Conservation (phyloP, 2,888 invertebrate species). For the Eupithecia insigniata region DNA sequence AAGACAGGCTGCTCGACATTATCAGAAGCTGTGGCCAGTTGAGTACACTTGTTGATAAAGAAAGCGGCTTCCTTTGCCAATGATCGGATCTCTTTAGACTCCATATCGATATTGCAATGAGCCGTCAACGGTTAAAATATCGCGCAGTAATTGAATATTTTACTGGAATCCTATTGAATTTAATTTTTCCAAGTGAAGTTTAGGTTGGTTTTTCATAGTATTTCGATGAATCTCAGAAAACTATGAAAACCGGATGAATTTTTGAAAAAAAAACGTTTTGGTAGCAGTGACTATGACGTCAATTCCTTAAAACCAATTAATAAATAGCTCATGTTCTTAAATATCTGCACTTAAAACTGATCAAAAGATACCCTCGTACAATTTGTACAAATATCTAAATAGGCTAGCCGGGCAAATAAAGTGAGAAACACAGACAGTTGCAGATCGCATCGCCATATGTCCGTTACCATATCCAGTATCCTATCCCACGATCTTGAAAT, state of each 20-base stretch:
- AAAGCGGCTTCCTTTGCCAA: conserved; percentile 74
- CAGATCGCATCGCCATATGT: conserved; percentile 74
- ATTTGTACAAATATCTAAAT: conserved; percentile 51
- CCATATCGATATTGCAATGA: conserved; percentile 43
- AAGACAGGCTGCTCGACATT: conserved; percentile 52
- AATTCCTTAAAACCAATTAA: background rate
- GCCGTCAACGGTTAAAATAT: conserved; percentile 48
- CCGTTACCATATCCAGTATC: conserved; percentile 69
- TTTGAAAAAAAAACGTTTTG: background rate
- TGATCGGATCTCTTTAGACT: conserved; percentile 67
- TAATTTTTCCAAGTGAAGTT: background rate
- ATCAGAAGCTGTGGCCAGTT: conserved; percentile 48
- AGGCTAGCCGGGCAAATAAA: conserved; percentile 58
- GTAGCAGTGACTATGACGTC: background rate
- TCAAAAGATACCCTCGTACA: conserved; percentile 24
- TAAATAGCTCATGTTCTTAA: background rate
- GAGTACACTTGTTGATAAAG: conserved; percentile 71
- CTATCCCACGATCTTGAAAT: conserved; percentile 70
- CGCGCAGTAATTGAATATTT: conserved; percentile 43
- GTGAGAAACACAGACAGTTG: conserved; percentile 61
- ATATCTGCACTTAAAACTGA: background rate
- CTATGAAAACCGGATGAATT: background rate
- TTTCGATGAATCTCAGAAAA: background rate
- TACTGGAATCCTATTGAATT: conserved; percentile 22
- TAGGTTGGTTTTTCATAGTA: background rate